Conservation (phyloP, 2,113 vertebrate species). For the Tonatia bakeri region DNA sequence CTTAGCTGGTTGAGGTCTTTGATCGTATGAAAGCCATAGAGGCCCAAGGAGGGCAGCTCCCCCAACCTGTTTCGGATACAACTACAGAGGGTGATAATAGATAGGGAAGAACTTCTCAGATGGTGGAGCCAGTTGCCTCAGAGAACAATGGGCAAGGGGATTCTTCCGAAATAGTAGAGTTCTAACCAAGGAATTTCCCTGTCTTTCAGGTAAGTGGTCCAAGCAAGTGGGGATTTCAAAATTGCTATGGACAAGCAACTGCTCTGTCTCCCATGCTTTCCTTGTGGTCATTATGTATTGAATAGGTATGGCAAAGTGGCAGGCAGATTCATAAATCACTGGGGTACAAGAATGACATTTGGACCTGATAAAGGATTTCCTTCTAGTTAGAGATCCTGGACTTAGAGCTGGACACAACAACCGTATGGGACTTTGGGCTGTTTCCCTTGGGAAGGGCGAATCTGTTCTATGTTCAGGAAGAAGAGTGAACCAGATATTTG, state of each 20-base stretch:
- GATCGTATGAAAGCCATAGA: background rate
- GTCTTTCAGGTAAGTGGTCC: background rate
- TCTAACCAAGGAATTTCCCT: background rate
- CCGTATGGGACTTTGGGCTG: background rate
- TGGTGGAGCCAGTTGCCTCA: background rate
- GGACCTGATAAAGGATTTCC: background rate
- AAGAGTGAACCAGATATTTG: background rate
- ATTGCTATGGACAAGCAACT: background rate
- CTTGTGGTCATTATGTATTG: background rate
- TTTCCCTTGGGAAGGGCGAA: background rate
- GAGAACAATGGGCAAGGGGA: background rate
- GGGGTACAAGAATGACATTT: background rate
- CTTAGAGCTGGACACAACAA: background rate
- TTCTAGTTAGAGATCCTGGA: background rate
- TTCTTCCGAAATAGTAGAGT: background rate
- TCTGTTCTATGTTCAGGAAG: background rate
- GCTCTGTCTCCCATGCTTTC: background rate
- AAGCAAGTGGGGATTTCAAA: background rate
- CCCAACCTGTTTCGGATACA: background rate
- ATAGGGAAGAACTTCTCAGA: background rate
- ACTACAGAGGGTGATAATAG: background rate
- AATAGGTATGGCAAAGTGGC: background rate
- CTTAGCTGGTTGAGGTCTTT: background rate
- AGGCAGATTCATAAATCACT: background rate
- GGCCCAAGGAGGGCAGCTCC: background rate